Conservation (phyloP, 2,797 vertebrate genomes). For the Gouania willdenowi region DNA sequence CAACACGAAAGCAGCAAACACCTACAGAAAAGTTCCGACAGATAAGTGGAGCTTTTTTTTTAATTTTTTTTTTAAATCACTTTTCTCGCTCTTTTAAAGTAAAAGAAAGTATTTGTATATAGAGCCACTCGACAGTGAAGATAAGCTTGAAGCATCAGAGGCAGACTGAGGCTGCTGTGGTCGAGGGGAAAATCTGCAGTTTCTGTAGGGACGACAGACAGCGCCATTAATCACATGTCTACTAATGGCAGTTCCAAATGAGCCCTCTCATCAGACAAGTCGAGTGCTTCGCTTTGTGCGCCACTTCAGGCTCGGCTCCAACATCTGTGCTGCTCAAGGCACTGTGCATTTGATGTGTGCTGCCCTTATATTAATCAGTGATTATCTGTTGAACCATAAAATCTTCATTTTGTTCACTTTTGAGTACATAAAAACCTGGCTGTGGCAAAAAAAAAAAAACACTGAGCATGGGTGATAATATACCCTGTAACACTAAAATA, state of each 20-base stretch:
- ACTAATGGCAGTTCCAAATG: slow-evolving; percentile 84
- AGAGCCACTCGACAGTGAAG: slow-evolving; percentile 13
- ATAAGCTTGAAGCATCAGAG: slow-evolving; percentile 4
- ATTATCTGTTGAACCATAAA: slow-evolving; percentile 53
- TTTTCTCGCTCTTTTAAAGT: slow-evolving; percentile 1
- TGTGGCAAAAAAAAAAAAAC: slow-evolving; percentile 28
- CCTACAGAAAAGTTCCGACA: not conserved
- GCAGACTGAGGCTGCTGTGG: slow-evolving; percentile 23
- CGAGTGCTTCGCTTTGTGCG: slow-evolving; percentile 80
- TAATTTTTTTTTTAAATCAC: slow-evolving; percentile 9
- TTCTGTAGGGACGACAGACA: slow-evolving; percentile 48
- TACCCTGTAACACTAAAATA: too few relatives aligned
- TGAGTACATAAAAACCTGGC: slow-evolving; percentile 32
- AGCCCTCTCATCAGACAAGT: slow-evolving; percentile 84
- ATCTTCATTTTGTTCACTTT: slow-evolving; percentile 46
- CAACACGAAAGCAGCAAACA: too few relatives aligned
- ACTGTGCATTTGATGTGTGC: slow-evolving; percentile 55
- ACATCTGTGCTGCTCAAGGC: slow-evolving; percentile 79
- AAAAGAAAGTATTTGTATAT: too few relatives aligned
- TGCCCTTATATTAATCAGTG: slow-evolving; percentile 71
- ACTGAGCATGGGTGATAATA: too few relatives aligned
- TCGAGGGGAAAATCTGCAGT: slow-evolving; percentile 36
- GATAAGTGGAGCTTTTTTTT: not conserved
- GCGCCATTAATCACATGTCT: slow-evolving; percentile 84
- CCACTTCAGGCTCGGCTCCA: slow-evolving; percentile 76